Base-by-base conservation (phyloP, 2,113 vertebrate genomes). In the Odocoileus virginianus region DNA sequence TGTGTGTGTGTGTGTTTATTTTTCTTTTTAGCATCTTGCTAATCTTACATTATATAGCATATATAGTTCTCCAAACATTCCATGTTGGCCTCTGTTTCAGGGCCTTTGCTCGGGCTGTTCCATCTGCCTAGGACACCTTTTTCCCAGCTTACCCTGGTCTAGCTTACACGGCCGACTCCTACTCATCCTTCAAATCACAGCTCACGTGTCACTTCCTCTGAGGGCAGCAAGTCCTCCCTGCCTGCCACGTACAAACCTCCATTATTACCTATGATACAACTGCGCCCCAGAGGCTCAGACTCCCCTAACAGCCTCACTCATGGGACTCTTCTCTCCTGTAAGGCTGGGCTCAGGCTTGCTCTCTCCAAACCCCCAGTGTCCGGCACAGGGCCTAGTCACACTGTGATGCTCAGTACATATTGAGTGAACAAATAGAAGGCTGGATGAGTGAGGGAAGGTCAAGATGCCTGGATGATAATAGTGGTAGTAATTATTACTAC, bases 171-270 rank as follows among this genome's bases (percentile, higher is more conserved):
- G 52, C 58, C 50, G 57, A 12, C 27, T 92, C 71, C 43, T 91
- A 15, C 52, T 50, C 25, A 40, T 54, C 91, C 81, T 96, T 94
- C 87, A 92, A 11, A n/a, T 91, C 76, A n/a, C 81, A 88, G 54
- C 30, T 64, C 25, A 21, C 8, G 0, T 36, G 76, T 96, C 83
- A 52, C 58, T 54, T 86, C 87, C 78, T 64, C 58, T 3, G 21
- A 81, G 78, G 19, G 33, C 21, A 40, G 10, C 67, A 95, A 91
- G 52, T 79, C 82, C 83, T 74, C 89, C 85, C 74, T 40, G 88
- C 45, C 61, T 84, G 89, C 74, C 50, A 16, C 13, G n/a, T 67
- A 43, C 91, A 67, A 45, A 23, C 16, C 36, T 64, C 58, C 40
- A n/a, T 50, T 43, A 27, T 87, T 40, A 40, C 33, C n/a, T 61